A percentile compares a stretch with the other conserved stretches of the same genome.
These are phyloP conservation scores for Peromyscus leucopus DNA, from an alignment of 2,113 vertebrate species.

Conservation along the genomic window DNA sequence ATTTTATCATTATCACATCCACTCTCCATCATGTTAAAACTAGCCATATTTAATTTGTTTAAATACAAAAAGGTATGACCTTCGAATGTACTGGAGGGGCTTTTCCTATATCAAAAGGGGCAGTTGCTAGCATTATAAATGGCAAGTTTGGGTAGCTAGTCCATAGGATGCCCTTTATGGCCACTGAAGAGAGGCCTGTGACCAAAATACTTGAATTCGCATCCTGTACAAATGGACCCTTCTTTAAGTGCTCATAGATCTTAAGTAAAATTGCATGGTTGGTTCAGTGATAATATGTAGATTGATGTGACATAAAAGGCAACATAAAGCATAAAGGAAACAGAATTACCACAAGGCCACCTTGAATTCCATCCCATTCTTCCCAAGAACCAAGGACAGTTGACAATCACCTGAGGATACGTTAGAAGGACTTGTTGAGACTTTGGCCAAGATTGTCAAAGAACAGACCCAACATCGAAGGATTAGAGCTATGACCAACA, in stretches of 20 bases:
- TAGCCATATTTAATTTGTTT: neutral
- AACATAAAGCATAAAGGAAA: neutral
- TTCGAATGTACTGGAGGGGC: rapidly evolving
- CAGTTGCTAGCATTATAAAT: neutral
- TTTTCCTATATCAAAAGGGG: rapidly evolving
- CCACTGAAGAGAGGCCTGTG: rapidly evolving
- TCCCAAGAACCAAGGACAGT: rapidly evolving
- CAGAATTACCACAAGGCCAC: rapidly evolving
- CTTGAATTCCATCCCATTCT: neutral
- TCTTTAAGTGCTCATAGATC: neutral
- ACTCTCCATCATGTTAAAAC: neutral
- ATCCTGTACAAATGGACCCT: too few species aligned
- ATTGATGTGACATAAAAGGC: neutral
- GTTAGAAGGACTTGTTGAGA: rapidly evolving
- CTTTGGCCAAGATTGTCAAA: neutral
- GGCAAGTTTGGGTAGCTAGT: rapidly evolving
- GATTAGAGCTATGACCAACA: rapidly evolving
- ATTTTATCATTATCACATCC: neutral
- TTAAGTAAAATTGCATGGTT: neutral
- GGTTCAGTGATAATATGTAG: rapidly evolving
- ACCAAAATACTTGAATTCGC: too few species aligned
- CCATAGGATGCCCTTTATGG: rapidly evolving
- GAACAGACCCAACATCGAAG: rapidly evolving
- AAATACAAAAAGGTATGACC: rapidly evolving
- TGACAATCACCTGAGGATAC: rapidly evolving